A percentile compares a stretch with the other conserved stretches of the same genome.
phyloP scores from a whole-genome alignment of 1,140 invertebrate species.

The fruit fly (Drosophila melanogaster) region DNA sequence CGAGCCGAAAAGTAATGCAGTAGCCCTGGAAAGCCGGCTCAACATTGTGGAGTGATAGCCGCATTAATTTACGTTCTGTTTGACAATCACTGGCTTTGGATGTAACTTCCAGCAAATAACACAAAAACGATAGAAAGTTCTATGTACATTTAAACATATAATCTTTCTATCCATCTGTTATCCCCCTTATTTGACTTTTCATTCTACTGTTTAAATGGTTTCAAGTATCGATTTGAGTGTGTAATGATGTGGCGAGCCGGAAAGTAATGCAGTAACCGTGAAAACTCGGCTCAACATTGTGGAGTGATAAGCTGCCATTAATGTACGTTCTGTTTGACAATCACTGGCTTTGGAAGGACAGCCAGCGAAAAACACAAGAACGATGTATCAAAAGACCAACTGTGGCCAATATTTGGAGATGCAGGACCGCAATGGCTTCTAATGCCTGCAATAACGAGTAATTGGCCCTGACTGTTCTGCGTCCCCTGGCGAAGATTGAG shows the following conservation, averaged over 20 bases:
- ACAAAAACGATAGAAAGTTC: constrained; percentile 49
- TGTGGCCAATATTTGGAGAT: constrained; percentile 83
- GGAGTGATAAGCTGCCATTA: constrained; percentile 44
- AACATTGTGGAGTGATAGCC: constrained; percentile 57
- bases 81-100: constrained; percentile 70
- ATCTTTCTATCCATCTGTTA: background rate
- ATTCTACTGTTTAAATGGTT: background rate
- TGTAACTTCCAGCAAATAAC: constrained; percentile 61
- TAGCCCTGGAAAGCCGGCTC: constrained; percentile 28
- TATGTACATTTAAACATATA: background rate
- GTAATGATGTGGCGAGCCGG: constrained; percentile 22
- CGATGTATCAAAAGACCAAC: constrained; percentile 23
- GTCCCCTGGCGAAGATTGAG: constrained; percentile 74
- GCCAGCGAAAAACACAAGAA: constrained; percentile 76
- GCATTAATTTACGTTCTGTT: constrained; percentile 72
- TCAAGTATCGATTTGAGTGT: background rate
- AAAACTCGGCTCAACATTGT: constrained; percentile 45
- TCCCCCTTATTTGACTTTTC: background rate
- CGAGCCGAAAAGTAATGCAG: constrained; percentile 36
- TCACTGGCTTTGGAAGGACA: constrained; percentile 51
- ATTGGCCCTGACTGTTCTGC: constrained; percentile 65
- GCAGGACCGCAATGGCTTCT: constrained; percentile 47
- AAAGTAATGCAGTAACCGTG: constrained; percentile 45
- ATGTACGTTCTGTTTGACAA: constrained; percentile 81
- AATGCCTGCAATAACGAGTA: constrained; percentile 78